Base-by-base conservation (phyloP, 2,888 invertebrate species). In the Acanthoscelides obtectus region DNA sequence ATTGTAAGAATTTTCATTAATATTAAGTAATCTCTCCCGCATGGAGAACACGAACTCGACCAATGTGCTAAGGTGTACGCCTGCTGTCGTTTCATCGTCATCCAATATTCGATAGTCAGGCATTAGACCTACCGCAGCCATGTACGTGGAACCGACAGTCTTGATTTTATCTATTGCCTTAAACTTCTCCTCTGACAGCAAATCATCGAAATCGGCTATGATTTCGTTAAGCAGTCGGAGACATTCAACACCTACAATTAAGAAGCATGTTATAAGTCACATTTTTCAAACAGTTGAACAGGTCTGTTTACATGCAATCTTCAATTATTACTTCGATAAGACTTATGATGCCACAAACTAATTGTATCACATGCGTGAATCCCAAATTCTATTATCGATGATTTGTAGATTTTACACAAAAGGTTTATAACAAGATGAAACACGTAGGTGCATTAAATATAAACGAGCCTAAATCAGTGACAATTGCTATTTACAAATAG, bases 201-300 rank as follows among this genome's bases (percentile, higher is more conserved):
- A 87, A 93, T 96, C 95, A 87, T 97, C 97, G 87, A 97, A 97
- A 86, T 96, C 96, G 0, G 95, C 95, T 71, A 97, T 96, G 78
- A 97, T 96, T 85, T 97, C 96, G 84, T 97, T 96, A 17, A 97
- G 89, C 75, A 96, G 88, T 74, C 96, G 86, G 71, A 97, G 87
- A 84, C 96, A 96, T 86, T 96, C 96, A 82, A 95, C 91, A 0
- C 96, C 45, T 45, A 45, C 3, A 45, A 45, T 12, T 45, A 45
- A 45, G 1, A 45, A 12, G 17, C 12, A 45, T 1, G 6, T 6
- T 45, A 25, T 45, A 4, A 45, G n/a, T n/a, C n/a, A n/a, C n/a
- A n/a, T n/a, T n/a, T n/a, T n/a, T n/a, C n/a, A n/a, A n/a, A n/a
- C n/a, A n/a, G n/a, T n/a, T n/a, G n/a, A n/a, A n/a, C n/a, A n/a